Evolutionary conservation across 2,797 vertebrate genomes (phyloP).

Genomic region (Anisognathus igniventris): DNA sequence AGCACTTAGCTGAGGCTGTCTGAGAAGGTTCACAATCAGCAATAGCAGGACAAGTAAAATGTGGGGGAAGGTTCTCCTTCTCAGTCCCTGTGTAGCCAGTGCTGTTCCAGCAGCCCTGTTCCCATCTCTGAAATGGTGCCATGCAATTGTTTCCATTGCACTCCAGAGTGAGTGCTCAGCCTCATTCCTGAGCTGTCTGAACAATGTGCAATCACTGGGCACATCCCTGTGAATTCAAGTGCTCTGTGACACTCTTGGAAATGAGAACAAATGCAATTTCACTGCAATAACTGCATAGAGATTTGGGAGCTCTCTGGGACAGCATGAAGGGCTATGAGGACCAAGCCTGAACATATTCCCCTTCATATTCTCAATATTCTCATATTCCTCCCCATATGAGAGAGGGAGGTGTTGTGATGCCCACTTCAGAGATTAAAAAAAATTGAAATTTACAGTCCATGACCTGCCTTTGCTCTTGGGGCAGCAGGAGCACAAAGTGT

Average conservation of each 20-base stretch:
- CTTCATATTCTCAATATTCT: too few species aligned
- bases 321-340: too few species aligned
- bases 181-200: neutral
- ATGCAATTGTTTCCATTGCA: neutral
- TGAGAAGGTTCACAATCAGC: neutral
- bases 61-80: neutral
- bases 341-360: too few species aligned
- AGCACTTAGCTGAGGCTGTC: neutral
- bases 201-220: neutral
- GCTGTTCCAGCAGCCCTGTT: neutral
- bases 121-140: neutral
- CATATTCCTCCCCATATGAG: too few species aligned
- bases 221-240: fast-evolving
- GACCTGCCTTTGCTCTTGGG: neutral
- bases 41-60: neutral
- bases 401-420: too few species aligned
- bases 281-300: fast-evolving
- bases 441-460: neutral
- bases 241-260: neutral
- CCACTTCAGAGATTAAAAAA: too few species aligned
- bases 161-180: neutral
- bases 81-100: fast-evolving
- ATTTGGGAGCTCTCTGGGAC: neutral
- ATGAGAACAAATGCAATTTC: neutral
- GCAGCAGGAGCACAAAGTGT: neutral